Evolutionary conservation across 2,113 vertebrate species (phyloP).

Genomic region (Hemicordylus capensis): DNA sequence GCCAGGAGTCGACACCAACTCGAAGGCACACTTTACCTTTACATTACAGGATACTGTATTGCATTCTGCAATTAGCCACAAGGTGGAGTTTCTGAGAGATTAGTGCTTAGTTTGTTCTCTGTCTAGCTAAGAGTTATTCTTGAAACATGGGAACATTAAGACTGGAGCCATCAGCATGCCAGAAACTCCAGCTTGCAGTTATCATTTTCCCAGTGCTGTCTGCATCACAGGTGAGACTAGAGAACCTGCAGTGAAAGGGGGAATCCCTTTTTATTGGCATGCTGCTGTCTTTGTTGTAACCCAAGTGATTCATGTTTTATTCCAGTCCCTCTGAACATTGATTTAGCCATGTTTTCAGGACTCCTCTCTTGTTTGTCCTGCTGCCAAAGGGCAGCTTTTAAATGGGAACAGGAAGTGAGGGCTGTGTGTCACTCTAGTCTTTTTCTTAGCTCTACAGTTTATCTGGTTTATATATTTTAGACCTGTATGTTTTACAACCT

Average conservation of each 20-base stretch:
- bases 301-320: not conserved
- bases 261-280: not conserved
- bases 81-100: conserved; percentile 56
- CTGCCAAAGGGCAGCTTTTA: not conserved
- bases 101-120: not conserved
- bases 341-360: too few relatives aligned
- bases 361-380: not conserved
- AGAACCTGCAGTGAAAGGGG: not conserved
- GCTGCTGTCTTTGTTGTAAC: not conserved
- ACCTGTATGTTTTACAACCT: too few relatives aligned
- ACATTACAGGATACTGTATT: not conserved
- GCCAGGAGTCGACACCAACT: too few relatives aligned
- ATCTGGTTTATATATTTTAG: not conserved
- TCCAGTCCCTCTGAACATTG: not conserved
- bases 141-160: not conserved
- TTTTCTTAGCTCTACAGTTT: not conserved
- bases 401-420: not conserved
- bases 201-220: too few relatives aligned
- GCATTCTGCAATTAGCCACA: conserved; percentile 50
- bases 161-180: not conserved
- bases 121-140: not conserved
- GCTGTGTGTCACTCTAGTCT: not conserved
- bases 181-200: too few relatives aligned
- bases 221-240: too few relatives aligned
- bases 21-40: too few relatives aligned